Evolutionary conservation across 2,113 vertebrate species (phyloP), one percentile per base, ranked within the genome.

Genomic region (Thunnus thynnus): DNA sequence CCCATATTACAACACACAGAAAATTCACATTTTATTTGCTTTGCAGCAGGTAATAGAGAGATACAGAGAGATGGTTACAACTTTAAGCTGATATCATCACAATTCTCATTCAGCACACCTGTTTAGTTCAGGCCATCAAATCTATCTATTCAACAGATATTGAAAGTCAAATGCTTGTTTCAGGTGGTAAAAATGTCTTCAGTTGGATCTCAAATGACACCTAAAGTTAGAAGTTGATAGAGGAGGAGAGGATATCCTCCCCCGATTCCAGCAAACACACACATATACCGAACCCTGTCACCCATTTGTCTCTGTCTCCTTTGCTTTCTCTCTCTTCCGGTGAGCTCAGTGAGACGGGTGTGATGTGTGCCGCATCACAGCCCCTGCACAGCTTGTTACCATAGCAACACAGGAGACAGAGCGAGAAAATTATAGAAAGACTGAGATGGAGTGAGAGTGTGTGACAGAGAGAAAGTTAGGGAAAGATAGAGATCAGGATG

Each of bases 321-420:
- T 82, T 55, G 16, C 75, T 70, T 63, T 76, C 72, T 50, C 75
- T 78, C 66, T 87, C 57, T 83, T 36, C 64, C 61, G 63, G 61
- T 83, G 75, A 83, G 82, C 82, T 80, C 72, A 79, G 72, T 52
- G 80, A 76, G 76, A 89, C n/a, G 76, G 79, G 74, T 87, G 87
- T 80, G 82, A 91, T 91, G 88, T 91, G 82, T 86, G 91, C 85
- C 12, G 78, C 72, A 92, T 91, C 90, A 69, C 88, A 80, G 89
- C 91, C 90, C 89, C 90, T 84, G 82, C 93, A 90, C 89, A 58
- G 90, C 89, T 87, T 89, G 93, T 93, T 93, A 89, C 93, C 85
- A 94, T 86, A 67, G 90, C 87, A 94, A 94, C 93, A 86, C 56
- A 72, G 82, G 80, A 88, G 91, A 88, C 68, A 47, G 85, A 57